These are phyloP conservation scores for Carapus acus DNA, from an alignment of 2,797 vertebrate species.

Conservation along the genomic window DNA sequence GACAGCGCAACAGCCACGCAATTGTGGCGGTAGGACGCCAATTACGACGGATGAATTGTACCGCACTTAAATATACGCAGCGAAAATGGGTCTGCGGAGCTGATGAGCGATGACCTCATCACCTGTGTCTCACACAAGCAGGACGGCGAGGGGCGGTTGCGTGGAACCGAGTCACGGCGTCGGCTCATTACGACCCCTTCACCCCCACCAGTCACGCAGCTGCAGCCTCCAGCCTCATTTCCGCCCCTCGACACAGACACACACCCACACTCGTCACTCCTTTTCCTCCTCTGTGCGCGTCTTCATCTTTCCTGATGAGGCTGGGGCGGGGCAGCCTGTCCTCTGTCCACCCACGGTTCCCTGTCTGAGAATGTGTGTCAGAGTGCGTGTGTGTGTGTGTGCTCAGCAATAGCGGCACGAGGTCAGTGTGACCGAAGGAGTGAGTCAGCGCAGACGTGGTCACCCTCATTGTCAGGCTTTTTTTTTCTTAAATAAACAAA, in stretches of 20 bases:
- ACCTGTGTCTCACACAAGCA: background rate
- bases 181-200: slow-evolving; percentile 4
- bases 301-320: slow-evolving; percentile 18
- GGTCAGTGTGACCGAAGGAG: slow-evolving; percentile 32
- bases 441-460: slow-evolving; percentile 46
- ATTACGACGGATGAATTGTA: no score
- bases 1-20: no score
- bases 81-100: no score
- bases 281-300: background rate
- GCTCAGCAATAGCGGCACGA: slow-evolving; percentile 3
- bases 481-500: slow-evolving; percentile 36
- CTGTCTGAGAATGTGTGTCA: slow-evolving; percentile 29
- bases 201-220: slow-evolving; percentile 28
- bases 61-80: no score
- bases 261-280: background rate
- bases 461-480: slow-evolving; percentile 25
- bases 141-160: background rate
- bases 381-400: slow-evolving; percentile 32
- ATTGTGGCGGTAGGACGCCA: no score
- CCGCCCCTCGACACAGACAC: slow-evolving; percentile 8
- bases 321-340: slow-evolving; percentile 19
- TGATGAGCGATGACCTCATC: no score
- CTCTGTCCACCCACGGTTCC: slow-evolving; percentile 8
- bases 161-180: slow-evolving; percentile 4
- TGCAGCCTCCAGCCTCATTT: slow-evolving; percentile 38